phyloP scores from a whole-genome alignment of 2,888 invertebrate genomes.

The Chromoteleia sp. region DNA sequence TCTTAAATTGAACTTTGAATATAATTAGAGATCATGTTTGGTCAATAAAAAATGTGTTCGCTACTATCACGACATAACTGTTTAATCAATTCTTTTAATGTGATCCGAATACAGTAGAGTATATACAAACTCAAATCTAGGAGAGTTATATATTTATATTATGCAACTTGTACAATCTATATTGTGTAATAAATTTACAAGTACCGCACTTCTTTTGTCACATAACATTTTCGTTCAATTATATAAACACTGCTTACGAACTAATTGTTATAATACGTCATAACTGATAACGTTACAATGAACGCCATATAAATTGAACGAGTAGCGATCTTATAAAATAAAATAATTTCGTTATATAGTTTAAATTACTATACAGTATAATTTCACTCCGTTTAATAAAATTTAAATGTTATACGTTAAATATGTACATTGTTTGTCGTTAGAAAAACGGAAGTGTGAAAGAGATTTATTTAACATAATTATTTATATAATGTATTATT shows the following conservation, averaged over 20 bases:
- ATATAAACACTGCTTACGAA: slow-evolving; percentile 27
- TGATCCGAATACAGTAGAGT: slow-evolving; percentile 4
- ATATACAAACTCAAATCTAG: background rate
- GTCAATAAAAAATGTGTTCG: slow-evolving; percentile 3
- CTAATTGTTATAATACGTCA: slow-evolving; percentile 26
- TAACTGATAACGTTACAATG: too few species aligned
- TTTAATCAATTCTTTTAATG: slow-evolving; percentile 24
- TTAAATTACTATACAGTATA: too few species aligned
- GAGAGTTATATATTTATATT: slow-evolving; percentile 5
- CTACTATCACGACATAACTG: background rate
- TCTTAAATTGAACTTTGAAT: slow-evolving; percentile 5
- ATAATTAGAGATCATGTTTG: background rate
- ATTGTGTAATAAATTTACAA: slow-evolving; percentile 30
- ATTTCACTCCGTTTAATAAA: too few species aligned
- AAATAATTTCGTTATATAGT: too few species aligned
- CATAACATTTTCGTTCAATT: slow-evolving; percentile 32
- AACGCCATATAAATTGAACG: too few species aligned
- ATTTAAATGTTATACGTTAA: too few species aligned
- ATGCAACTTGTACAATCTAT: slow-evolving; percentile 23
- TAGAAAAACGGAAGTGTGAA: too few species aligned
- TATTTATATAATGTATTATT: too few species aligned
- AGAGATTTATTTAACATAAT: too few species aligned
- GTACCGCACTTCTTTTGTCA: slow-evolving; percentile 9
- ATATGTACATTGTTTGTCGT: too few species aligned
- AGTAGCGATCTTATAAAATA: too few species aligned